Evolutionary conservation across 1,140 invertebrate genomes (phyloP).

Genomic region (Drosophila willistoni): DNA sequence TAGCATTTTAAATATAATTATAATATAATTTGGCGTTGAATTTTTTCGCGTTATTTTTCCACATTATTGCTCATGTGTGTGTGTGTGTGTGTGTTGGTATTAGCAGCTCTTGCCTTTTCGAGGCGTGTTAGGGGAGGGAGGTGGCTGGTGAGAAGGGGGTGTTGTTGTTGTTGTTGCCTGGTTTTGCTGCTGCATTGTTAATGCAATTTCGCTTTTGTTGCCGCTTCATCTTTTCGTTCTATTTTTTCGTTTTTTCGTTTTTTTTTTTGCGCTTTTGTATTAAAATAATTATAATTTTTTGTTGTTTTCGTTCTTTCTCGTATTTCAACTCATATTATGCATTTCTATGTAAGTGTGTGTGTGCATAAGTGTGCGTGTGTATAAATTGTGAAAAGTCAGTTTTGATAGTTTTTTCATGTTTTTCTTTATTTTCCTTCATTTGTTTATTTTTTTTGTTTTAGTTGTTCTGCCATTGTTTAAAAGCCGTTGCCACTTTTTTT

Average conservation of each 20-base stretch:
- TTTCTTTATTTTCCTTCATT: too few relatives aligned
- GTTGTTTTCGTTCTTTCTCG: neutral
- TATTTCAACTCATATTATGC: slow-evolving; percentile 54
- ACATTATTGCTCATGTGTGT: slow-evolving; percentile 38
- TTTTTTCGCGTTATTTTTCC: slow-evolving; percentile 57
- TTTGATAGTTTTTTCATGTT: slow-evolving; percentile 67
- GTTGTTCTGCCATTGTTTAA: slow-evolving; percentile 53
- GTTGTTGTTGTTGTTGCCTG: slow-evolving; percentile 1
- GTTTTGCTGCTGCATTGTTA: slow-evolving; percentile 66
- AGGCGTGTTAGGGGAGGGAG: too few relatives aligned
- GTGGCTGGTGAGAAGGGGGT: neutral
- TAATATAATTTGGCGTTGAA: slow-evolving; percentile 77
- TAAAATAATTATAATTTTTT: slow-evolving; percentile 78
- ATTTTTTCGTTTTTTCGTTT: neutral
- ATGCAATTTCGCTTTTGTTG: slow-evolving; percentile 74
- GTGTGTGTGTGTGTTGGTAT: slow-evolving; percentile 46
- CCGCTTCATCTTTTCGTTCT: slow-evolving; percentile 28
- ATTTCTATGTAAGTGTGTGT: slow-evolving; percentile 33
- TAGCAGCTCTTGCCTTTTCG: slow-evolving; percentile 30
- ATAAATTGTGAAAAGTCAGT: slow-evolving; percentile 78
- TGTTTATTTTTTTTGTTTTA: neutral
- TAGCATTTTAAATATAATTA: slow-evolving; percentile 81
- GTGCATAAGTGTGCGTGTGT: slow-evolving; percentile 41
- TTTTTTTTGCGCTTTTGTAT: slow-evolving; percentile 71
- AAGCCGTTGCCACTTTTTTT: slow-evolving; percentile 28